A percentile compares a stretch with the other conserved stretches of the same genome.
Conservation (phyloP, 2,888 invertebrate species). For the Gandaritis pyraliata region DNA sequence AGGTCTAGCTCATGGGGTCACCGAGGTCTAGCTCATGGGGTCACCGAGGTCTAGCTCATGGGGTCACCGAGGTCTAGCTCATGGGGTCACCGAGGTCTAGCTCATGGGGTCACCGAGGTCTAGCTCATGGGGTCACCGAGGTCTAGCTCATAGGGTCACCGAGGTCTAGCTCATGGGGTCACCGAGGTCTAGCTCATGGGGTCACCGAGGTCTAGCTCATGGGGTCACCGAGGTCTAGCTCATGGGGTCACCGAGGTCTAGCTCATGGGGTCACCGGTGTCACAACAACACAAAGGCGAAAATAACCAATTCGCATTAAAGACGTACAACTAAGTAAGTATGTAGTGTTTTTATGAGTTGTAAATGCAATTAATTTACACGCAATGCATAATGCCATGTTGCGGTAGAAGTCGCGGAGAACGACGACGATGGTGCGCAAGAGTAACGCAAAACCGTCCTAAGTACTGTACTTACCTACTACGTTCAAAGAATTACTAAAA, state of each 20-base stretch:
- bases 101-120: constrained; percentile 32
- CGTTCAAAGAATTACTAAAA: too few relatives aligned
- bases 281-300: constrained; percentile 24
- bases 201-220: constrained; percentile 18
- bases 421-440: neutral
- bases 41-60: constrained; percentile 30
- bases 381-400: constrained; percentile 38
- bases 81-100: constrained; percentile 32
- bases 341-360: constrained; percentile 48
- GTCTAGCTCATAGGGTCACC: constrained; percentile 19
- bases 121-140: constrained; percentile 23
- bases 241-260: neutral
- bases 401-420: neutral
- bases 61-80: constrained; percentile 33
- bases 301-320: constrained; percentile 26
- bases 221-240: constrained; percentile 20
- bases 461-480: too few relatives aligned
- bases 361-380: constrained; percentile 51
- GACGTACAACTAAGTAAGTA: constrained; percentile 47
- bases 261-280: constrained; percentile 27
- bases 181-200: constrained; percentile 19
- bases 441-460: too few relatives aligned
- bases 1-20: constrained; percentile 34
- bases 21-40: constrained; percentile 31
- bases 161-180: constrained; percentile 23